phyloP scores from a whole-genome alignment of 2,888 invertebrate species.

The Dinocampus coccinellae region DNA sequence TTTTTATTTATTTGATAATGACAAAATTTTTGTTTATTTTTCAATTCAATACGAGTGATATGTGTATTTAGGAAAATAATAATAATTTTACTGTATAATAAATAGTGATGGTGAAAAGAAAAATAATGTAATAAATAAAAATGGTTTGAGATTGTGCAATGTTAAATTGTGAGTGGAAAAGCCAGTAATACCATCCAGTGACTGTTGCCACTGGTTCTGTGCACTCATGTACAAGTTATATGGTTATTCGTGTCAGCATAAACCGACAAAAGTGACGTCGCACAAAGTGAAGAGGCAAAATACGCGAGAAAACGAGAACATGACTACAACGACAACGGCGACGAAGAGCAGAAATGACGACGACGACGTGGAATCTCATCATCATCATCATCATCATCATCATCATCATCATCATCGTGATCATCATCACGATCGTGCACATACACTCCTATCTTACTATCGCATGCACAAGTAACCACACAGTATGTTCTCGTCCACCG shows the following conservation, averaged over 20 bases:
- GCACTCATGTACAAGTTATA: constrained; percentile 14
- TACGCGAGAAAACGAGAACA: constrained; percentile 33
- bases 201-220: background rate
- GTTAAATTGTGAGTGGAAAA: constrained; percentile 5
- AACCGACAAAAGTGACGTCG: constrained; percentile 28
- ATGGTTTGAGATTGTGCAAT: background rate
- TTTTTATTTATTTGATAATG: no score
- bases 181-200: background rate
- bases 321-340: constrained; percentile 25
- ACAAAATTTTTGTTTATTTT: no score
- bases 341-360: constrained; percentile 37
- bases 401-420: background rate
- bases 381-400: constrained; percentile 20
- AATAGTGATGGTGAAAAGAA: background rate
- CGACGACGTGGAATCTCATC: constrained; percentile 45
- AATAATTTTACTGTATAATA: no score
- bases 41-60: no score
- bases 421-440: constrained; percentile 16
- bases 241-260: constrained; percentile 38
- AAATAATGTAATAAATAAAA: background rate
- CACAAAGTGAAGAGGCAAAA: constrained; percentile 14
- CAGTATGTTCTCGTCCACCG: constrained; percentile 30
- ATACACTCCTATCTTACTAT: constrained; percentile 20
- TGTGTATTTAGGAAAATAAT: no score
- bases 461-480: constrained; percentile 21